phyloP scores from a whole-genome alignment of 2,797 vertebrate species.

The Pangasius sanitwongsei region DNA sequence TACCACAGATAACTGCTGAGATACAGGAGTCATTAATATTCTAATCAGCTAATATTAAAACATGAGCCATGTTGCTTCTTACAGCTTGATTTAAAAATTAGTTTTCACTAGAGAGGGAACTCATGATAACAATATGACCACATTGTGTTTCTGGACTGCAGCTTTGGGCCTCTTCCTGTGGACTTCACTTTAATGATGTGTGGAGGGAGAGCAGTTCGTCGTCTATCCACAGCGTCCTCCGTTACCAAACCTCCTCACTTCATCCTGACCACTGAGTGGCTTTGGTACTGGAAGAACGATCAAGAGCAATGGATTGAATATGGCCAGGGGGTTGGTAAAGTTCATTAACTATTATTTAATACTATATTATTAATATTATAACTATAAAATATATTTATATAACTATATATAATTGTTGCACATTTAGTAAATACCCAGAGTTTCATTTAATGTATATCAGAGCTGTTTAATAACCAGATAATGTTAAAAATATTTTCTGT shows the following conservation, averaged over 20 bases:
- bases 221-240: constrained; percentile 88
- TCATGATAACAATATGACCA: not conserved
- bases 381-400: not conserved
- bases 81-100: not conserved
- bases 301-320: constrained; percentile 82
- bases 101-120: not conserved
- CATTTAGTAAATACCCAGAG: not conserved
- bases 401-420: not conserved
- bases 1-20: too few species aligned
- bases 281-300: constrained; percentile 91
- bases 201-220: constrained; percentile 72
- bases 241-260: constrained; percentile 84
- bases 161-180: constrained; percentile 57
- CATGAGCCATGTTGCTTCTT: not conserved
- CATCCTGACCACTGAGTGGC: constrained; percentile 90
- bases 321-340: constrained; percentile 75
- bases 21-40: not conserved
- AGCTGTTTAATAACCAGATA: too few species aligned
- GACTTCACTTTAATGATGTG: constrained; percentile 80
- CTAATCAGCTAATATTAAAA: not conserved
- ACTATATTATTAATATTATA: too few species aligned
- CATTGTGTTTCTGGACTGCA: constrained; percentile 6
- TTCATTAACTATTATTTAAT: not conserved
- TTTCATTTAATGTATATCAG: not conserved
- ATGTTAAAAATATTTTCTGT: constrained; percentile 15